A percentile compares a stretch with the other conserved stretches of the same genome.
phyloP scores from a whole-genome alignment of 2,113 vertebrate genomes.

The Neoarius graeffei region DNA sequence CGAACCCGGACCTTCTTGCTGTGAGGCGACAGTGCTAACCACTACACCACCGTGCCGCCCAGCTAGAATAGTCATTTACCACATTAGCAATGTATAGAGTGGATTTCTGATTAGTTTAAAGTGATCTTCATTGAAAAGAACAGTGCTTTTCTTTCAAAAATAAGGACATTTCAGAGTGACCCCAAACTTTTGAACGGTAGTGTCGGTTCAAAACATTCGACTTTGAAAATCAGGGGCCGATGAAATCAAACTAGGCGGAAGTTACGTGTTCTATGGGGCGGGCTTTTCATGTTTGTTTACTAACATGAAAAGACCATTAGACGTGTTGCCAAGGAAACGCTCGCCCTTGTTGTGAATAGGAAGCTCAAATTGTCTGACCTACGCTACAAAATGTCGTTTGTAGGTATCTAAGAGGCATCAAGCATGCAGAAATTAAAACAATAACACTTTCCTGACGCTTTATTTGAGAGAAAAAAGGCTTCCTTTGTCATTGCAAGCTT shows the following conservation, averaged over 20 bases:
- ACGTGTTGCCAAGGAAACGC: constrained; percentile 2
- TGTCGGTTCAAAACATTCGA: background rate
- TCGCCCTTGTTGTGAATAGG: background rate
- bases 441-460: background rate
- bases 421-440: background rate
- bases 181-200: too few relatives aligned
- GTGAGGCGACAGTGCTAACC: too few relatives aligned
- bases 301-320: constrained; percentile 14
- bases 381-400: background rate
- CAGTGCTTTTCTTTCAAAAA: too few relatives aligned
- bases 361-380: background rate
- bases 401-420: background rate
- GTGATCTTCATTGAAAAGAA: too few relatives aligned
- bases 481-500: constrained; percentile 1
- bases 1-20: too few relatives aligned
- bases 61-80: too few relatives aligned
- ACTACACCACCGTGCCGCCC: too few relatives aligned
- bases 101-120: too few relatives aligned
- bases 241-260: background rate
- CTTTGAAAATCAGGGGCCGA: background rate
- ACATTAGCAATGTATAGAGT: too few relatives aligned
- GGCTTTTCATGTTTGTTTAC: constrained; percentile 36
- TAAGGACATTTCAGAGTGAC: too few relatives aligned
- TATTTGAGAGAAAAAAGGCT: background rate
- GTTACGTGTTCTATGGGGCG: background rate